A percentile compares a stretch with the other conserved stretches of the same genome.
These are phyloP conservation scores for Erythrocercus mccallii DNA, from an alignment of 2,113 vertebrate species.

Conservation along the genomic window DNA sequence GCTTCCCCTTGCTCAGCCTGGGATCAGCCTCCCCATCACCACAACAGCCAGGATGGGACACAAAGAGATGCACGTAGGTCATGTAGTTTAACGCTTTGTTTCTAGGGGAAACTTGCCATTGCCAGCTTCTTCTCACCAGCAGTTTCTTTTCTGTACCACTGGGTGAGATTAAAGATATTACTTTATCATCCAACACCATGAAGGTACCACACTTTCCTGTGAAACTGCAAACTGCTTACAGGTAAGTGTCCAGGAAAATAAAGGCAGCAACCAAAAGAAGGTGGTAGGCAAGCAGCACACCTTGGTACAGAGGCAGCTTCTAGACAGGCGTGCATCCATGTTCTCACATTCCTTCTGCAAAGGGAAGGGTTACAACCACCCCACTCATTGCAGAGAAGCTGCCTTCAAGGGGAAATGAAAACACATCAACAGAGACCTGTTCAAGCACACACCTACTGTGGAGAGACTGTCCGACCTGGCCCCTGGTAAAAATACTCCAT, in stretches of 20 bases:
- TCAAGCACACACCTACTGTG: not conserved
- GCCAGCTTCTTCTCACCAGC: not conserved
- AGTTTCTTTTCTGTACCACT: not conserved
- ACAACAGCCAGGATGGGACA: not conserved
- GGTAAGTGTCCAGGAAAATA: not conserved
- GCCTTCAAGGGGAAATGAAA: constrained; percentile 18
- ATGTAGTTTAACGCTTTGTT: not conserved
- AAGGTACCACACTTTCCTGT: not conserved
- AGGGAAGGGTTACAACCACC: not conserved
- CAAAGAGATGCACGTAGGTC: fast-evolving
- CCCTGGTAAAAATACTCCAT: constrained; percentile 35
- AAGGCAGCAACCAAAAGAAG: not conserved
- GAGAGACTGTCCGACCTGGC: not conserved
- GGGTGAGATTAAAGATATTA: not conserved
- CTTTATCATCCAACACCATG: not conserved
- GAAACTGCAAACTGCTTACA: fast-evolving
- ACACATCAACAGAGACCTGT: not conserved
- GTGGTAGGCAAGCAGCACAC: not conserved
- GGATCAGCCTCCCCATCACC: not conserved
- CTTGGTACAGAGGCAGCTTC: not conserved
- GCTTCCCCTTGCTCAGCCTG: not conserved
- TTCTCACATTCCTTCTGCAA: not conserved
- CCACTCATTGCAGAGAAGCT: not conserved
- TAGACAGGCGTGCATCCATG: not conserved
- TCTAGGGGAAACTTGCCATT: not conserved